Percentiles rank a stretch among this genome's conserved stretches.
Evolutionary conservation across 2,113 vertebrate genomes (phyloP).

Genomic region (Notarius lentiginosus): DNA sequence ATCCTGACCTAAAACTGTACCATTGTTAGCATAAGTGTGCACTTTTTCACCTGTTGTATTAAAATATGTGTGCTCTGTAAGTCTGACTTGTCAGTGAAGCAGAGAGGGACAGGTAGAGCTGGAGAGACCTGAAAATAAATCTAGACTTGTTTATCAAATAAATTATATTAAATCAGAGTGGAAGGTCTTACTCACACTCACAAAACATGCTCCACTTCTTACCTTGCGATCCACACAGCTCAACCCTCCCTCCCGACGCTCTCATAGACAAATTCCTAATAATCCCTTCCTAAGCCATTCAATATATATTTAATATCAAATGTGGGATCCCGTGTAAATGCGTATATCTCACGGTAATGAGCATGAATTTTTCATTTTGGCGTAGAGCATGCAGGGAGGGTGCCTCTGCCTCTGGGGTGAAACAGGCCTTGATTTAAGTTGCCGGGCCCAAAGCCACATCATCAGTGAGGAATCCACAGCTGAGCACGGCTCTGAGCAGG

Average conservation of each 20-base stretch:
- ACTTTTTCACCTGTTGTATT: background rate
- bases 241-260: background rate
- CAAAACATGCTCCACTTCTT: background rate
- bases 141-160: background rate
- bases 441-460: conserved; percentile 40
- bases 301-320: conserved; percentile 37
- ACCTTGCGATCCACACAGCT: background rate
- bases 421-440: conserved; percentile 36
- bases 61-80: background rate
- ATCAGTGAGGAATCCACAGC: conserved; percentile 46
- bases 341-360: conserved; percentile 20
- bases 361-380: conserved; percentile 32
- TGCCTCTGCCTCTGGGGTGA: conserved; percentile 30
- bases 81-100: background rate
- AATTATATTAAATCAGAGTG: background rate
- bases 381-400: conserved; percentile 17
- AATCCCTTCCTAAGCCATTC: conserved; percentile 21
- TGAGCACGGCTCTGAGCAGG: conserved; percentile 33
- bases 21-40: background rate
- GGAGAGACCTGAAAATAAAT: background rate
- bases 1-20: background rate
- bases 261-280: background rate
- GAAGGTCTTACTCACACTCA: background rate
- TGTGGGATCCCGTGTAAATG: conserved; percentile 2
- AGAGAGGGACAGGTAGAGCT: background rate